Conservation (phyloP, 2,113 vertebrate genomes). For the Grammomys dolichurus region DNA sequence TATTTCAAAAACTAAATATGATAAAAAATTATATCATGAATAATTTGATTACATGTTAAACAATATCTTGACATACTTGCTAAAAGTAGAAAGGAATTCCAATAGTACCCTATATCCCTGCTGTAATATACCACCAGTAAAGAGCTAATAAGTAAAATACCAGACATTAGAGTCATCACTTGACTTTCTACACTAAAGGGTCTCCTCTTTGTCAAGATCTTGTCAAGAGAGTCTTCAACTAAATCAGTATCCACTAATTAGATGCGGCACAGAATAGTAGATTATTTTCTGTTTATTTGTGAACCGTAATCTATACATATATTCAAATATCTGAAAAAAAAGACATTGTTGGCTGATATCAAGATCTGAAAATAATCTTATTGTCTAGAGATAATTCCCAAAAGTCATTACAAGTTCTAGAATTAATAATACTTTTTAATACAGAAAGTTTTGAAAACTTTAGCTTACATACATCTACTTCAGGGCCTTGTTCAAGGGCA, state of each 20-base stretch:
- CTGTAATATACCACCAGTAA: neutral
- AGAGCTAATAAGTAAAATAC: neutral
- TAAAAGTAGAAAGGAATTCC: neutral
- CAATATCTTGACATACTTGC: neutral
- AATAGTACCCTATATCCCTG: neutral
- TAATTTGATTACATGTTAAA: neutral
- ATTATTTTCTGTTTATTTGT: neutral
- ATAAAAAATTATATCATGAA: neutral
- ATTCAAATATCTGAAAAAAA: neutral
- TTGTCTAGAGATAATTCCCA: neutral
- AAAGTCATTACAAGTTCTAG: neutral
- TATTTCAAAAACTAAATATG: neutral
- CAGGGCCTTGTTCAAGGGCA: neutral
- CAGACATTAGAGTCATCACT: neutral
- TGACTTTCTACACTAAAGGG: neutral
- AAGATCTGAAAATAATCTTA: neutral
- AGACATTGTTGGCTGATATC: neutral
- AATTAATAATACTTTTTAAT: neutral
- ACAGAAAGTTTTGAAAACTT: neutral
- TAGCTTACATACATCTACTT: neutral
- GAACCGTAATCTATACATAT: neutral
- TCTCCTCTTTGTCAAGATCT: neutral
- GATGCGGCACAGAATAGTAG: neutral
- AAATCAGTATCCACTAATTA: neutral
- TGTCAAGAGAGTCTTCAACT: neutral